A percentile compares a stretch with the other conserved stretches of the same genome.
phyloP scores from a whole-genome alignment of 1,140 invertebrate genomes.

The Macrotrachela quadricornifera region DNA sequence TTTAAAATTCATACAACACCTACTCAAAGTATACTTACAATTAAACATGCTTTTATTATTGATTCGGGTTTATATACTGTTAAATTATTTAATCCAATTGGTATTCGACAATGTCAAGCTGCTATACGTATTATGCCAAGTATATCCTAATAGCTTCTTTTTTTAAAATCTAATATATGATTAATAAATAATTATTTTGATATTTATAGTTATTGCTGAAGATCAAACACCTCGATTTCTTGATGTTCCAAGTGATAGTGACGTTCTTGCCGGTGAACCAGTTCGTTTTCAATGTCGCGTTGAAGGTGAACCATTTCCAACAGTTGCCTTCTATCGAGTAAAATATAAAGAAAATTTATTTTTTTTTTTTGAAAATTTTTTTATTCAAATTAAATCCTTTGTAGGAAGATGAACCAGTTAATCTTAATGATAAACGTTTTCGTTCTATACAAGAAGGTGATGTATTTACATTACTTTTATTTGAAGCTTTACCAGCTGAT shows the following conservation, averaged over 20 bases:
- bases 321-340: not conserved
- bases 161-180: not conserved
- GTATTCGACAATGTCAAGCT: slow-evolving; percentile 1
- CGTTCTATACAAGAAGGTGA: slow-evolving; percentile 2
- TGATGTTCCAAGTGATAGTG: not conserved
- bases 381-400: too few relatives aligned
- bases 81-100: slow-evolving; percentile 6
- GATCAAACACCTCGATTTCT: not conserved
- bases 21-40: not conserved
- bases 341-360: not conserved
- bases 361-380: not conserved
- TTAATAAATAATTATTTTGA: not conserved
- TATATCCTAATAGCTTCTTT: not conserved
- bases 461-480: slow-evolving; percentile 4
- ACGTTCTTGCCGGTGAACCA: slow-evolving; percentile 13
- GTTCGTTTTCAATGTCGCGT: slow-evolving; percentile 55
- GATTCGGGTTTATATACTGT: slow-evolving; percentile 6
- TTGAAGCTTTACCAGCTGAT: slow-evolving; percentile 1
- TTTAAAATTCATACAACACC: slow-evolving; percentile 2
- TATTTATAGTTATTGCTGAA: not conserved
- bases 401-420: not conserved
- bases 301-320: slow-evolving; percentile 48
- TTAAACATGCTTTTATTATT: slow-evolving; percentile 4
- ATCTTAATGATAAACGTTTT: not conserved
- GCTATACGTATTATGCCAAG: too few relatives aligned